Percentiles rank a stretch among this genome's conserved stretches.
Conservation (phyloP, 2,113 vertebrate genomes). For the Prionailurus bengalensis region DNA sequence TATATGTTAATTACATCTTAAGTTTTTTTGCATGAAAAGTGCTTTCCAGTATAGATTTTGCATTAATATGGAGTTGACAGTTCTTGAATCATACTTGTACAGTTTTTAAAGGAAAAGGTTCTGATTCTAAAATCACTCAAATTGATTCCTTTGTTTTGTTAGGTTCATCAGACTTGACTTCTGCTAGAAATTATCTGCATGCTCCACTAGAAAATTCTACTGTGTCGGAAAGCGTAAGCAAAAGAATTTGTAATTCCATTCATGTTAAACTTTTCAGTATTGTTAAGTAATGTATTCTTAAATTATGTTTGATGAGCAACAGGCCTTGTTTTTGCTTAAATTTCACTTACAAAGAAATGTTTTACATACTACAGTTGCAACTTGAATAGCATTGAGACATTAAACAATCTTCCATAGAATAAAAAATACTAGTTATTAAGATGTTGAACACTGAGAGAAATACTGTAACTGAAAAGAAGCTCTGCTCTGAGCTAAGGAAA, state of each 20-base stretch:
- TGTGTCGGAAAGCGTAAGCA: constrained; percentile 83
- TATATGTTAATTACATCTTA: background rate
- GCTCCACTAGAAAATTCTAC: constrained; percentile 25
- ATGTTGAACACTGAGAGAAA: background rate
- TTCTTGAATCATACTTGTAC: constrained; percentile 47
- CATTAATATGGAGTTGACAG: background rate
- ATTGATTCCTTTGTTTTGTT: constrained; percentile 63
- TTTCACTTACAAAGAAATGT: background rate
- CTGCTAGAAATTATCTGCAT: constrained; percentile 35
- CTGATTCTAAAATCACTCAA: constrained; percentile 56
- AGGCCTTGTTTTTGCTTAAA: constrained; percentile 41
- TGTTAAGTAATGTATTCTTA: background rate
- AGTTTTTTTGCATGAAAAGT: constrained; percentile 12
- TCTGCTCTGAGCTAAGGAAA: background rate
- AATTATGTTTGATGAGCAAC: constrained; percentile 48
- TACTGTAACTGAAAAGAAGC: background rate
- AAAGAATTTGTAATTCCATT: constrained; percentile 32
- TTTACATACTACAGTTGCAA: background rate
- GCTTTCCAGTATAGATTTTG: background rate
- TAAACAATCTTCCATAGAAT: background rate
- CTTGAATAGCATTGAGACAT: background rate
- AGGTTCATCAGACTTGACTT: constrained; percentile 72
- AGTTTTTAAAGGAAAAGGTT: constrained; percentile 11
- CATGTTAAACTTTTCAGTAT: constrained; percentile 4
- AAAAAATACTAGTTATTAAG: background rate